phyloP scores from a whole-genome alignment of 2,797 vertebrate species.

The Bufotes viridis region DNA sequence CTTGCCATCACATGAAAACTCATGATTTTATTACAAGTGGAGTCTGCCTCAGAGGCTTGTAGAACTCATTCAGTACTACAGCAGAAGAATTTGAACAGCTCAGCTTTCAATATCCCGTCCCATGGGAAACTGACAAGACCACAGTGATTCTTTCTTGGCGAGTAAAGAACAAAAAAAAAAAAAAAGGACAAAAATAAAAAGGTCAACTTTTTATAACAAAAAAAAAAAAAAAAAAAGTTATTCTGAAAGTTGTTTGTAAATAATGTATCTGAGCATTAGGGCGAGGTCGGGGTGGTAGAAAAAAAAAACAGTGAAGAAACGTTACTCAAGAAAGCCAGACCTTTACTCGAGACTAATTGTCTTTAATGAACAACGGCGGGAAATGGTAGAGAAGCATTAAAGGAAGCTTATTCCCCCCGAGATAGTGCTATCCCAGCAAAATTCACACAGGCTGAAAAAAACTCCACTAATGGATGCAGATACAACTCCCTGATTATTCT shows the following conservation, averaged over 20 bases:
- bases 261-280: neutral
- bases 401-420: slow-evolving; percentile 64
- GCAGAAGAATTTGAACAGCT: neutral
- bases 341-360: slow-evolving; percentile 48
- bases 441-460: slow-evolving; percentile 64
- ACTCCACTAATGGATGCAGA: slow-evolving; percentile 58
- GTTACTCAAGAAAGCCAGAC: slow-evolving; percentile 13
- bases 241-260: no score
- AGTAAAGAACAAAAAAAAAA: neutral
- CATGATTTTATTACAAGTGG: slow-evolving; percentile 24
- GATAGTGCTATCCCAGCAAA: slow-evolving; percentile 69
- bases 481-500: slow-evolving; percentile 74
- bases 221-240: neutral
- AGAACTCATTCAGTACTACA: slow-evolving; percentile 19
- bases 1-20: slow-evolving; percentile 36
- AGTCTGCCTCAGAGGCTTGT: neutral
- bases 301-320: slow-evolving; percentile 17
- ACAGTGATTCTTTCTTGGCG: neutral
- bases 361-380: slow-evolving; percentile 59
- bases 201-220: neutral
- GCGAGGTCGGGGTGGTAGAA: slow-evolving; percentile 21
- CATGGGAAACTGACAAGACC: neutral
- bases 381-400: slow-evolving; percentile 65
- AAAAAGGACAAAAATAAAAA: fast-evolving
- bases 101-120: slow-evolving; percentile 4